Conservation (phyloP, 1,140 invertebrate species). For the Charaxes varanes region DNA sequence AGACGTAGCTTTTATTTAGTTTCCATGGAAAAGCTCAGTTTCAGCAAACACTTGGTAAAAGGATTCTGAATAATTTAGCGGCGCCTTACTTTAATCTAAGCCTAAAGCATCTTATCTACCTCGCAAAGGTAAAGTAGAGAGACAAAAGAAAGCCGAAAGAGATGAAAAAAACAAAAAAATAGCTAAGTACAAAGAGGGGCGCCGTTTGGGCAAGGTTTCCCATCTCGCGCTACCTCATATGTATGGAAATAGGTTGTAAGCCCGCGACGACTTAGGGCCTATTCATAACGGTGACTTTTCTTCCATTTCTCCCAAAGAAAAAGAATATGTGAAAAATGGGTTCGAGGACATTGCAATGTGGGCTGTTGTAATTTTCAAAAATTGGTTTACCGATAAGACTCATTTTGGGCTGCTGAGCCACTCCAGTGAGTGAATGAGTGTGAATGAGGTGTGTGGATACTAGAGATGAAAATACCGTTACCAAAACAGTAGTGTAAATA, state of each 20-base stretch:
- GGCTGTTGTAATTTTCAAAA: no score
- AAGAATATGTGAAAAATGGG: no score
- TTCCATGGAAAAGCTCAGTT: no score
- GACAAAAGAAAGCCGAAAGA: conserved; percentile 17
- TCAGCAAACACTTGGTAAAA: no score
- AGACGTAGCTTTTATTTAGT: no score
- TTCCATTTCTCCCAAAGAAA: neutral
- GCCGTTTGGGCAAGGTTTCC: conserved; percentile 20
- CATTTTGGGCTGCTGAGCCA: no score
- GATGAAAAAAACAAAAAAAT: conserved; percentile 19
- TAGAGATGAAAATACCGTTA: no score
- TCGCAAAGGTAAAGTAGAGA: conserved; percentile 10
- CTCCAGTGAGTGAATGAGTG: no score
- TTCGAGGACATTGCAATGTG: no score
- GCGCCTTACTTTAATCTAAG: conserved; percentile 18
- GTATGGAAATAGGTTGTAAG: conserved; percentile 45
- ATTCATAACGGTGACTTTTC: conserved; percentile 10
- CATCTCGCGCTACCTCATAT: conserved; percentile 36
- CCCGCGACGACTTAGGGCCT: conserved; percentile 18
- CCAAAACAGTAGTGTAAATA: no score
- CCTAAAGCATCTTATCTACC: conserved; percentile 16
- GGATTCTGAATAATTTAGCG: conserved; percentile 4
- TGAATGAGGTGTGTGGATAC: no score
- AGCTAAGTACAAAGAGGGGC: conserved; percentile 30
- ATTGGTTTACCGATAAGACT: no score